These are phyloP conservation scores for Corythornis leucogaster DNA, from an alignment of 2,797 vertebrate genomes.

Conservation along the genomic window DNA sequence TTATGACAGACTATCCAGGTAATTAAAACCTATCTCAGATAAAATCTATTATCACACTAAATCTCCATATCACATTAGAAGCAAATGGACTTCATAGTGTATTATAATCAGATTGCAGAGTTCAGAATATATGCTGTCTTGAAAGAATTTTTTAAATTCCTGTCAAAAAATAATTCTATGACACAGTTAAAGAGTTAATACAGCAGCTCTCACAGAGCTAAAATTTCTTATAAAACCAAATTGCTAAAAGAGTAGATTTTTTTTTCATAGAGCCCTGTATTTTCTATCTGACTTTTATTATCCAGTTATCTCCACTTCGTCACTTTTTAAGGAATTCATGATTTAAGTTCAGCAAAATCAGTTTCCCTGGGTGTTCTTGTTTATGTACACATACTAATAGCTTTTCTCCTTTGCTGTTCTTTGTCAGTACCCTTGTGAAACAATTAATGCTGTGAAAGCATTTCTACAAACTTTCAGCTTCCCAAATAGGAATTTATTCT, in stretches of 20 bases:
- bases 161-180: not conserved
- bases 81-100: not conserved
- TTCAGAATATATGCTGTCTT: not conserved
- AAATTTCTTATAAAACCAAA: not conserved
- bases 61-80: constrained; percentile 15
- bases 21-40: constrained; percentile 43
- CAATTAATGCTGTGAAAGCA: not conserved
- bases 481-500: not conserved
- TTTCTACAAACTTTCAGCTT: not conserved
- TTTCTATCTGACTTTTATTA: not conserved
- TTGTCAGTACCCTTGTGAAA: not conserved
- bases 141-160: not conserved
- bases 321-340: not conserved
- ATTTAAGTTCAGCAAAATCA: not conserved
- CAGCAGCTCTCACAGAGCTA: not conserved
- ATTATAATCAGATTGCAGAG: not conserved
- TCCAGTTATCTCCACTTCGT: not conserved
- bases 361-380: not conserved
- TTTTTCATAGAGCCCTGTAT: not conserved
- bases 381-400: not conserved
- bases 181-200: not conserved
- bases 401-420: not conserved
- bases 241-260: not conserved
- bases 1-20: constrained; percentile 7
- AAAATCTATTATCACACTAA: not conserved